Base-by-base conservation (phyloP, 2,888 invertebrate genomes). In the Athetis lepigone region DNA sequence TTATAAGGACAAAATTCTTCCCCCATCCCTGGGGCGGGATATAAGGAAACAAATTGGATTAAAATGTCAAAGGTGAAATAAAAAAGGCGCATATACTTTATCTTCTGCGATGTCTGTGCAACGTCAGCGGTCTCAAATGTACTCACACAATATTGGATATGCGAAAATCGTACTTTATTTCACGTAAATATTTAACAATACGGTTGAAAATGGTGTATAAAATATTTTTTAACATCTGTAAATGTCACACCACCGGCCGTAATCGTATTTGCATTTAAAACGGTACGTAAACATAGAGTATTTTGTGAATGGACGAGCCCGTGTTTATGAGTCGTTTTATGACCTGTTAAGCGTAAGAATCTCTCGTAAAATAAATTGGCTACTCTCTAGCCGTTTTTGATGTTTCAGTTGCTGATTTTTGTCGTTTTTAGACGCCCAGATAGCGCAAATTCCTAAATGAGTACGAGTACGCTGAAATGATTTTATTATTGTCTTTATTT, bases 11-110 rank as follows among this genome's bases (percentile, higher is more conserved):
- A 87, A 89, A 85, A 88, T 88, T 89, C 87, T 89, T 88, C 90
- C 93, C 93, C 91, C 75, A 80, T 94, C 95, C 93, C 94, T 73
- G 74, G 94, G 91, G 95, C 82, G 83, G 85, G 81, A 91, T 93
- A 88, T 86, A 91, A 91, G 90, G 86, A 92, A 94, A 93, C 92
- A 94, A 95, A 95, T 94, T 94, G 92, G 94, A 95, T 95, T 94
- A 94, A 93, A 94, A 88, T 94, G 94, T 94, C 94, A 95, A 94
- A 95, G 94, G 93, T 94, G 91, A 93, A 92, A 94, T 93, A 94
- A 94, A 94, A 94, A 94, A 92, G 80, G 84, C 83, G 88, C 73
- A 85, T 88, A 90, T 90, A 89, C 86, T 90, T 89, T 88, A 89
- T 90, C 85, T 89, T 87, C 79, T 77, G 86, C 88, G 81, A 88